Conservation (phyloP, 2,113 vertebrate genomes). For the Alexandromys fortis region DNA sequence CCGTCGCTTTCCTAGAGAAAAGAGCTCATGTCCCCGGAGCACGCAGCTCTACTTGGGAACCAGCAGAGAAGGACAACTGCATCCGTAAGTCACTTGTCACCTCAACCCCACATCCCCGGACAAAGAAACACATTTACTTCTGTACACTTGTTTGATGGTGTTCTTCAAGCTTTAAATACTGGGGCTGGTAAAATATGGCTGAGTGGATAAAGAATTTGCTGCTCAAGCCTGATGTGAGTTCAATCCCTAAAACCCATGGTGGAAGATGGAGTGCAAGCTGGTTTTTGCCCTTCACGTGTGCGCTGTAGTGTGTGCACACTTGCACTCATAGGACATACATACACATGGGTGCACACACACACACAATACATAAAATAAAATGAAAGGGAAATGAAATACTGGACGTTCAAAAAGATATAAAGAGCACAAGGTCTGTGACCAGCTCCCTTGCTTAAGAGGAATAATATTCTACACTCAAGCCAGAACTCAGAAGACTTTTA, state of each 20-base stretch:
- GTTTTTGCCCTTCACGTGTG: not conserved
- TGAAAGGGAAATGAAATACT: not conserved
- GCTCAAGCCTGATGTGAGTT: not conserved
- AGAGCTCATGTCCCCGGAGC: not conserved
- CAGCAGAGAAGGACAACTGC: not conserved
- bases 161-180: not conserved
- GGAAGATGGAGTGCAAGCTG: not conserved
- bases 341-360: not conserved
- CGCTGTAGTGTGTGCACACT: not conserved
- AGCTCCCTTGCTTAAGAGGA: not conserved
- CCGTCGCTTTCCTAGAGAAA: not conserved
- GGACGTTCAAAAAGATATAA: not conserved
- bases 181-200: not conserved
- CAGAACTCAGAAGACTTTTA: not conserved
- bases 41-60: not conserved
- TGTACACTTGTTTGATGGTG: not conserved
- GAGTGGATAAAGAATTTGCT: not conserved
- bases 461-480: not conserved
- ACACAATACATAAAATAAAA: not conserved
- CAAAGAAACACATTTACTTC: slow-evolving; percentile 11
- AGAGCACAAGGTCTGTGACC: not conserved
- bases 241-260: not conserved
- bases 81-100: slow-evolving; percentile 21
- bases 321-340: not conserved
- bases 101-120: not conserved